phyloP scores from a whole-genome alignment of 2,113 vertebrate genomes.

The Globicephala melas region DNA sequence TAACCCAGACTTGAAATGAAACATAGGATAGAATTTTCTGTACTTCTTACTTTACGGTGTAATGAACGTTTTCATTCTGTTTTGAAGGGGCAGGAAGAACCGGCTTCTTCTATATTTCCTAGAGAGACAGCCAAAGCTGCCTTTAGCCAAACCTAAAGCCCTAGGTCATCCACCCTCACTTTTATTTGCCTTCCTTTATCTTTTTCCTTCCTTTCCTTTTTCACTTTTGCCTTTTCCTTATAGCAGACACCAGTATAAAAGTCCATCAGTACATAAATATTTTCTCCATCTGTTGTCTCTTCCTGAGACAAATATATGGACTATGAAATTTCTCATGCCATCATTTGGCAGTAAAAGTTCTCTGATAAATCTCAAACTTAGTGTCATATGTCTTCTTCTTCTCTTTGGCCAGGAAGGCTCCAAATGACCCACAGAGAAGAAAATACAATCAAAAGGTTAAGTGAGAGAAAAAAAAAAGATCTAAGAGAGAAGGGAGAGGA shows the following conservation, averaged over 20 bases:
- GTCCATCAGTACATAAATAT: constrained; percentile 60
- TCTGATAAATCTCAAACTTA: constrained; percentile 72
- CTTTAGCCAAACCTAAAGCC: neutral
- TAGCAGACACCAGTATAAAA: constrained; percentile 36
- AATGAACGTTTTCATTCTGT: neutral
- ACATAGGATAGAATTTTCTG: neutral
- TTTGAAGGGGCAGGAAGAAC: constrained; percentile 15
- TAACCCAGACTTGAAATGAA: constrained; percentile 21
- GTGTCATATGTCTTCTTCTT: constrained; percentile 28
- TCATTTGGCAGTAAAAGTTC: constrained; percentile 66
- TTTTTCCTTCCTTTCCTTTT: neutral
- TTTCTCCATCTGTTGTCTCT: constrained; percentile 62
- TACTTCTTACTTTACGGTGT: neutral
- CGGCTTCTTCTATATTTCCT: neutral
- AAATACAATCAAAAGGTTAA: constrained; percentile 40
- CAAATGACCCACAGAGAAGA: constrained; percentile 36
- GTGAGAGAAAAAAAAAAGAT: neutral
- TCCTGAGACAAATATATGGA: constrained; percentile 54
- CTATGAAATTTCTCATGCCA: constrained; percentile 68
- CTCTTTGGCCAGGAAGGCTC: neutral
- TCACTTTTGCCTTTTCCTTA: constrained; percentile 35
- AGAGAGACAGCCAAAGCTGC: neutral
- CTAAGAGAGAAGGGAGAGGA: neutral
- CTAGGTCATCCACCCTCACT: neutral
- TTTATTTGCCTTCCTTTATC: neutral